These are phyloP conservation scores for Drosophila aff. DNA, from an alignment of 1,140 invertebrate genomes.

Conservation along the genomic window DNA sequence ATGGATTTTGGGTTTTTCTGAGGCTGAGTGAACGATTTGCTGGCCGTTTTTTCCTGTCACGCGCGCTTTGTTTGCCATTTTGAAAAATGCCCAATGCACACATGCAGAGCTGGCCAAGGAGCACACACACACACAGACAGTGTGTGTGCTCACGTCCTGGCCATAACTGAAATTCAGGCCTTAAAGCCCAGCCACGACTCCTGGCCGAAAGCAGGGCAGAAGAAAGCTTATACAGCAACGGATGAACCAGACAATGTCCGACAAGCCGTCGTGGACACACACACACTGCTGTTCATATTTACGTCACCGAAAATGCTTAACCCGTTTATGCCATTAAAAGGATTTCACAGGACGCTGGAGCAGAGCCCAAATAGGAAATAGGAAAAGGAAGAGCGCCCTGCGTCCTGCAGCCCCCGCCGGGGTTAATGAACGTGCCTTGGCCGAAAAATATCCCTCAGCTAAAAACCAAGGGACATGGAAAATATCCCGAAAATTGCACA, in stretches of 20 bases:
- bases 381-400: constrained; percentile 22
- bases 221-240: constrained; percentile 27
- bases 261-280: constrained; percentile 20
- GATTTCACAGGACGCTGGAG: constrained; percentile 55
- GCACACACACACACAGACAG: background rate
- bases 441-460: constrained; percentile 3
- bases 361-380: constrained; percentile 28
- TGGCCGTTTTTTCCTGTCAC: constrained; percentile 59
- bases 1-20: constrained; percentile 52
- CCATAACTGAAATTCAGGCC: constrained; percentile 54
- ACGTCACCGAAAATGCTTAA: constrained; percentile 64
- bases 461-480: background rate
- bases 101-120: constrained; percentile 23
- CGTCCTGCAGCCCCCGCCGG: background rate
- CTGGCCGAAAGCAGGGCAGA: constrained; percentile 1
- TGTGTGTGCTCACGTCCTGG: constrained; percentile 30
- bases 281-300: constrained; percentile 43
- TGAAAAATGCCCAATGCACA: constrained; percentile 59
- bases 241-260: constrained; percentile 47
- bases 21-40: constrained; percentile 57
- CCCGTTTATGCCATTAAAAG: constrained; percentile 64
- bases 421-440: constrained; percentile 56
- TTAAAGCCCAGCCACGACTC: constrained; percentile 29
- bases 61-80: constrained; percentile 63
- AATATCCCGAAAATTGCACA: constrained; percentile 1